Conservation (phyloP, 2,113 vertebrate genomes). For the Aviceda subcristata region DNA sequence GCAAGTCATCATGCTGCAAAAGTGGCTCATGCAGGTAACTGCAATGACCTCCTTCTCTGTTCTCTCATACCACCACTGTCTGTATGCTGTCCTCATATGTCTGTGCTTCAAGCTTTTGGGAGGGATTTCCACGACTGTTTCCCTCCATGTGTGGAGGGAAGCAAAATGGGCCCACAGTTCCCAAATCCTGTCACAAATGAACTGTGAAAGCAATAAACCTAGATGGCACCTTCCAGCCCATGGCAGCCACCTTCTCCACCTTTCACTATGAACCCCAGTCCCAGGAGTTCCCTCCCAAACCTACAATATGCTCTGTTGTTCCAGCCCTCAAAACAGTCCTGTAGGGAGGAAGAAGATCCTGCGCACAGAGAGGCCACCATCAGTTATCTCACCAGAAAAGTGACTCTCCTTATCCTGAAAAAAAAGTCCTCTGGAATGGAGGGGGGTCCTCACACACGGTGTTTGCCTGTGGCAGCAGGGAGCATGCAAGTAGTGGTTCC, state of each 20-base stretch:
- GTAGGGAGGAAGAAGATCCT: not conserved
- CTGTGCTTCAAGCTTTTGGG: not conserved
- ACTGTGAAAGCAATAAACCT: not conserved
- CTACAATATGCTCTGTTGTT: not conserved
- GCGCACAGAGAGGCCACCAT: not conserved
- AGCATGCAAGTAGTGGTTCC: rapidly evolving
- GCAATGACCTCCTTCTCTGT: not conserved
- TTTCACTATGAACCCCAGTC: not conserved
- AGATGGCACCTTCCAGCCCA: not conserved
- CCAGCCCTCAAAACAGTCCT: not conserved
- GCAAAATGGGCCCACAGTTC: not conserved
- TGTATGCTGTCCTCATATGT: not conserved
- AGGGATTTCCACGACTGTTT: not conserved
- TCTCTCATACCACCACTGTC: not conserved
- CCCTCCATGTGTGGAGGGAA: not conserved
- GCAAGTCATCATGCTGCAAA: not conserved
- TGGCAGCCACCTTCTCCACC: not conserved
- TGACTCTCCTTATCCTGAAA: not conserved
- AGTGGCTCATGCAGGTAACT: not conserved
- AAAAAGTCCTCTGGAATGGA: not conserved
- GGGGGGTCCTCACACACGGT: not conserved
- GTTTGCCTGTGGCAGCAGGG: not conserved
- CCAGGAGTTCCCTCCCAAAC: not conserved
- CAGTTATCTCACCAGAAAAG: not conserved
- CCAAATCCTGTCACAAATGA: not conserved